phyloP scores from a whole-genome alignment of 2,797 vertebrate species.

The Apogon hyalosoma region DNA sequence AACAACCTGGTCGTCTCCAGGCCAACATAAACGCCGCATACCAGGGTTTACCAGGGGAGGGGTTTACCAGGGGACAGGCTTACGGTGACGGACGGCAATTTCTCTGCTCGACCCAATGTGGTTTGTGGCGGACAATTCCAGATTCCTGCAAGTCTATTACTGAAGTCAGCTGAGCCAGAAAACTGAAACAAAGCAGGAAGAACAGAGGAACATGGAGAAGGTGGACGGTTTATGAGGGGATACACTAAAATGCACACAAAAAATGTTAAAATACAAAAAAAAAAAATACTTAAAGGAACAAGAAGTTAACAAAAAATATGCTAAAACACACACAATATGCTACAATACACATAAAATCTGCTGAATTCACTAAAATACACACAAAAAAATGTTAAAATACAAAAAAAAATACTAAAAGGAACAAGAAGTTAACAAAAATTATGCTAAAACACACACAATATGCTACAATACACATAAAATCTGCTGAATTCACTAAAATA shows the following conservation, averaged over 20 bases:
- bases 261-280: too few species aligned
- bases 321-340: too few species aligned
- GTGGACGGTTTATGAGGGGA: conserved; percentile 59
- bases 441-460: too few species aligned
- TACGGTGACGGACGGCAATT: conserved; percentile 82
- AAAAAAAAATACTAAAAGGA: too few species aligned
- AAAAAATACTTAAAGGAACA: too few species aligned
- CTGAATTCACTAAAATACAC: too few species aligned
- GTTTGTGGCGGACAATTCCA: conserved; percentile 85
- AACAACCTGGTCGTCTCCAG: conserved; percentile 61
- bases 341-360: too few species aligned
- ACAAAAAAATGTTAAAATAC: too few species aligned
- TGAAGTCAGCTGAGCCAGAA: conserved; percentile 87
- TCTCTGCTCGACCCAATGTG: conserved; percentile 80
- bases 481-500: too few species aligned
- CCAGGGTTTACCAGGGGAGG: conserved; percentile 62
- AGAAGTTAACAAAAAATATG: too few species aligned
- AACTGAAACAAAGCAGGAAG: conserved; percentile 81
- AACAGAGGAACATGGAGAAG: conserved; percentile 68
- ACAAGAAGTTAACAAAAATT: too few species aligned
- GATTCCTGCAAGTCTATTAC: conserved; percentile 90
- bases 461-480: too few species aligned
- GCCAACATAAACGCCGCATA: conserved; percentile 82
- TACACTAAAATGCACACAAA: not conserved
- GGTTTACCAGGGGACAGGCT: conserved; percentile 53